These are phyloP conservation scores for Nothocercus julius DNA, from an alignment of 2,113 vertebrate species.

Conservation along the genomic window DNA sequence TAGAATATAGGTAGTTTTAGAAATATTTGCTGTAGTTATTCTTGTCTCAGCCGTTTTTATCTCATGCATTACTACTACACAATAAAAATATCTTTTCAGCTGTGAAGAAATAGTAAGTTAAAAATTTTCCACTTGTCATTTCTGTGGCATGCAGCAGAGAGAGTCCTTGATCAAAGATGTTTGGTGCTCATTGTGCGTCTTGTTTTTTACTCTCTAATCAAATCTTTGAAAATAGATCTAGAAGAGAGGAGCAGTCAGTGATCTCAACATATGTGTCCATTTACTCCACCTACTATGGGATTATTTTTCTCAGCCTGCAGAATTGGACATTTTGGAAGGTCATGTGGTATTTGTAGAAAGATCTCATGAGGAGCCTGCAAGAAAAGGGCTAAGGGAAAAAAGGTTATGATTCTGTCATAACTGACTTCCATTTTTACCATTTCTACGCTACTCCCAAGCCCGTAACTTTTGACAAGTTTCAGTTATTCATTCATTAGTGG, in stretches of 20 bases:
- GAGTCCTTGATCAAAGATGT: not conserved
- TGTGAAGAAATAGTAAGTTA: not conserved
- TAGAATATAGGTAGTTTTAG: not conserved
- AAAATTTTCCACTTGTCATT: not conserved
- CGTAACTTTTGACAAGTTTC: not conserved
- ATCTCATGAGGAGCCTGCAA: not conserved
- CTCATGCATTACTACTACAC: not conserved
- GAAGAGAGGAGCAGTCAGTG: not conserved
- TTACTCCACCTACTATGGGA: not conserved
- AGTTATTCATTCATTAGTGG: not conserved
- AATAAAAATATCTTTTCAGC: not conserved
- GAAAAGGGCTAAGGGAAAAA: not conserved
- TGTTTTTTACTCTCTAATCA: not conserved
- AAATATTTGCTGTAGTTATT: not conserved
- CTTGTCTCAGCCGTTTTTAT: not conserved
- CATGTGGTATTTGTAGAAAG: not conserved
- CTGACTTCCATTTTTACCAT: not conserved
- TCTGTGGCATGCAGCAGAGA: not conserved
- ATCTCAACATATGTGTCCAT: not conserved
- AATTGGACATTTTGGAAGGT: not conserved
- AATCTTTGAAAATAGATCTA: not conserved
- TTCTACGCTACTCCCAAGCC: not conserved
- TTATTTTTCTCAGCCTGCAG: not conserved
- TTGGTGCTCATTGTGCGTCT: not conserved
- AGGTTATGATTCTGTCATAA: not conserved